Conservation (phyloP, 2,113 vertebrate genomes). For the Anolis carolinensis region DNA sequence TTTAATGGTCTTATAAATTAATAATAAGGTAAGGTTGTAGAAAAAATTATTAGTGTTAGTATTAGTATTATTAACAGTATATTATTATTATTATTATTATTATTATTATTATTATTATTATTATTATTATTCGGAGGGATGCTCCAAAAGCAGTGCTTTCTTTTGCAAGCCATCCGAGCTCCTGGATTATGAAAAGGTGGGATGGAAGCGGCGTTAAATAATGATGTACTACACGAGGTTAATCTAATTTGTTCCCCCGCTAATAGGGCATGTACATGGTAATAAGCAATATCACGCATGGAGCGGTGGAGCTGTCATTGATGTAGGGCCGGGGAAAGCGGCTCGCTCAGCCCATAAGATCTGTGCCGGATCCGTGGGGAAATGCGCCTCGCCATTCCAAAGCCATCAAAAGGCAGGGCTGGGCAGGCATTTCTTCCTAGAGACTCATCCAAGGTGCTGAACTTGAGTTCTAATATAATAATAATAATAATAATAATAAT, state of each 20-base stretch:
- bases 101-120: too few relatives aligned
- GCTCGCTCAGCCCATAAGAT: background rate
- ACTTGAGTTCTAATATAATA: too few relatives aligned
- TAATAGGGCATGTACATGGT: background rate
- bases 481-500: too few relatives aligned
- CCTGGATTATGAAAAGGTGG: slow-evolving; percentile 7
- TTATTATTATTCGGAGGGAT: background rate
- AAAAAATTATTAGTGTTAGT: too few relatives aligned
- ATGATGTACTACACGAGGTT: background rate
- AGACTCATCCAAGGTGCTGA: background rate
- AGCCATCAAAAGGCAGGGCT: background rate
- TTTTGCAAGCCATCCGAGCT: background rate
- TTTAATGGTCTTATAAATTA: too few relatives aligned
- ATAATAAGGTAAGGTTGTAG: too few relatives aligned
- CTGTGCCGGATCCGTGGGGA: background rate
- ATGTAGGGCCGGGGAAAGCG: slow-evolving; percentile 11
- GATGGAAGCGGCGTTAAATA: background rate
- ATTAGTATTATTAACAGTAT: too few relatives aligned
- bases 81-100: too few relatives aligned
- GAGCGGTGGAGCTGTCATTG: slow-evolving; percentile 39
- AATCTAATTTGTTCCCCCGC: background rate
- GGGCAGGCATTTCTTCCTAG: background rate
- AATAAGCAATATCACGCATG: background rate
- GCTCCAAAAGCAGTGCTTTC: background rate
- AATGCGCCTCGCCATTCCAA: too few relatives aligned